phyloP scores from a whole-genome alignment of 2,113 vertebrate species.

The Monopterus albus region DNA sequence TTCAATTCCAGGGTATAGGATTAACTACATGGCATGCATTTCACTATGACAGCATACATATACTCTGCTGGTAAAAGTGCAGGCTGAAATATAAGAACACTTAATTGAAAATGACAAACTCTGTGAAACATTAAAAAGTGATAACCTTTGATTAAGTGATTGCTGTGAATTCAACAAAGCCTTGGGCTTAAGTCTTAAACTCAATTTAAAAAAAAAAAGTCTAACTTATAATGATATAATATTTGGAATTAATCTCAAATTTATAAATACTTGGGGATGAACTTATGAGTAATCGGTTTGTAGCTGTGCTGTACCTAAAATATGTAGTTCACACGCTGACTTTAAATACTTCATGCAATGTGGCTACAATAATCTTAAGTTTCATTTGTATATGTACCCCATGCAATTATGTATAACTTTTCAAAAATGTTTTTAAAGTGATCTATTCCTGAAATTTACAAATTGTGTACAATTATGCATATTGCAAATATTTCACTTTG shows the following conservation, averaged over 20 bases:
- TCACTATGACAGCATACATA: too few relatives aligned
- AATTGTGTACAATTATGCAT: conserved; percentile 44
- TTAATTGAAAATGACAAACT: neutral
- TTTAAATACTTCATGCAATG: conserved; percentile 14
- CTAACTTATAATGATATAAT: too few relatives aligned
- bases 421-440: conserved; percentile 10
- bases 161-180: too few relatives aligned
- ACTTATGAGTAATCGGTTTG: too few relatives aligned
- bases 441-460: conserved; percentile 36
- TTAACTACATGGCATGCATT: conserved; percentile 35
- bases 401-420: conserved; percentile 9
- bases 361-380: conserved; percentile 11
- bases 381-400: conserved; percentile 25
- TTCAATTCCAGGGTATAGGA: conserved; percentile 68
- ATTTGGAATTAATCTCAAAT: too few relatives aligned
- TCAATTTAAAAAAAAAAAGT: too few relatives aligned
- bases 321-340: conserved; percentile 13
- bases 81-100: conserved; percentile 19
- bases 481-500: conserved; percentile 51
- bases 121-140: too few relatives aligned
- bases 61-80: conserved; percentile 19
- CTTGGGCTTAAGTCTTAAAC: too few relatives aligned
- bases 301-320: conserved; percentile 6
- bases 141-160: conserved; percentile 14
- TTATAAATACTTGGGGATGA: too few relatives aligned